Base-by-base conservation (phyloP, 2,888 invertebrate genomes). In the Pristionchus entomophagus region DNA sequence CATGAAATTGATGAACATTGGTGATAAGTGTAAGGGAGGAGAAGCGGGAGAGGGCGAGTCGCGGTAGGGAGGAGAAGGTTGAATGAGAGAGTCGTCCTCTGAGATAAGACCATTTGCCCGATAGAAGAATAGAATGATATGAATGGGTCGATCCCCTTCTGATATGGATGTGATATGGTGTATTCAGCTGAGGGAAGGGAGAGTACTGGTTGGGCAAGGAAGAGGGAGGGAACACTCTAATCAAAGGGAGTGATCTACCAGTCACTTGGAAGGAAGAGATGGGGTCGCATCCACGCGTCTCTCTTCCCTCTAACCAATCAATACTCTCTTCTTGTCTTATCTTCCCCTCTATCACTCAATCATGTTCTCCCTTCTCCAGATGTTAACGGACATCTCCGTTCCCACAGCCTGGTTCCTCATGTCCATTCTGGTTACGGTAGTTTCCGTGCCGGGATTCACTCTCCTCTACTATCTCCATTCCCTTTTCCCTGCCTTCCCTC, bases 391-490 rank as follows among this genome's bases (percentile, higher is more conserved):
- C n/a, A 62, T 84, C 29, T 65, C 65, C 10, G 32, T 84, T 19
- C 10, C 6, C 3, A 84, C 65, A 29, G 83, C 65, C 17, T 84
- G 83, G 83, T 65, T 84, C 26, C 83, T 84, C 32, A 84, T 84
- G 83, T 45, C 83, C n/a, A 84, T 84, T 32, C 41, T 84, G 22
- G 38, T 84, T 8, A 49, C 65, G 38, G 29, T 62, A 6, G 49
- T 84, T 1, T 29, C 83, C 19, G 17, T 41, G 38, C 83, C 83
- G 29, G 83, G 83, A 65, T 65, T 84, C 83, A n/a, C 62, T 22
- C 49, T 84, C 22, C 62, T 84, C 62, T 84, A 65, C 32, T 84
- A 65, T 45, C 65, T 84, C 49, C 83, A 84, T 32, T 84, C 83
- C 22, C 65, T 84, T 45, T 84, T 84, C 32, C 83, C 83, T 22